A percentile compares a stretch with the other conserved stretches of the same genome.
phyloP scores from a whole-genome alignment of 2,113 vertebrate species.

The Rynchops niger region DNA sequence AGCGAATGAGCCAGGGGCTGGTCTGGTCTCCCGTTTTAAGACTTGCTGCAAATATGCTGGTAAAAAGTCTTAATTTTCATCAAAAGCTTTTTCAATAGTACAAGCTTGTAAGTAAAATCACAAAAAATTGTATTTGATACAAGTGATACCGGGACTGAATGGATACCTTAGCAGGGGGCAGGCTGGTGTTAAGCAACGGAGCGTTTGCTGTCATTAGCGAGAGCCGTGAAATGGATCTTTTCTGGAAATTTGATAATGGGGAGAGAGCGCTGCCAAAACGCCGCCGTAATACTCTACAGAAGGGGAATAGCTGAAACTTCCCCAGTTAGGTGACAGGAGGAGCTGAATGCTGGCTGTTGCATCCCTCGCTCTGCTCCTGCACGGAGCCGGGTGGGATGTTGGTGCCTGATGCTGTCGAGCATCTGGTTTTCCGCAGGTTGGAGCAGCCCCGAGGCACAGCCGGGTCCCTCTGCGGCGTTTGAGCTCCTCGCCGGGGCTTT shows the following conservation, averaged over 20 bases:
- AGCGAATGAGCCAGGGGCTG: neutral
- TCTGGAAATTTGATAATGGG: neutral
- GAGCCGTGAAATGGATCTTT: neutral
- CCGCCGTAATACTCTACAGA: neutral
- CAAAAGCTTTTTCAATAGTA: neutral
- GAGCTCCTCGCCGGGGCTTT: neutral
- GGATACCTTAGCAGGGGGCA: neutral
- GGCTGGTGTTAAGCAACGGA: neutral
- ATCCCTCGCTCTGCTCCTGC: neutral
- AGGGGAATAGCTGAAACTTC: neutral
- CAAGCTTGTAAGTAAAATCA: neutral
- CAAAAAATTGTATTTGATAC: neutral
- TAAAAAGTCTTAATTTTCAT: neutral
- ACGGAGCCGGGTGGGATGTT: neutral
- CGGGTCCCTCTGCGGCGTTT: neutral
- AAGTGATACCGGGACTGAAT: neutral
- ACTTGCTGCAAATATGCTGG: neutral
- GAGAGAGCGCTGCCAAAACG: neutral
- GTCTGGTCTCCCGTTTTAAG: neutral
- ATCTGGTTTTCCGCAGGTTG: neutral
- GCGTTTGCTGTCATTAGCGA: neutral
- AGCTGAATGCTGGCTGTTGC: rapidly evolving
- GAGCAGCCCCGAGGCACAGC: neutral
- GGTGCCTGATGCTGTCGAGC: neutral
- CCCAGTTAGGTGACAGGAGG: rapidly evolving